These are phyloP conservation scores for Synchiropus splendidus DNA, from an alignment of 2,113 vertebrate species.

Conservation along the genomic window DNA sequence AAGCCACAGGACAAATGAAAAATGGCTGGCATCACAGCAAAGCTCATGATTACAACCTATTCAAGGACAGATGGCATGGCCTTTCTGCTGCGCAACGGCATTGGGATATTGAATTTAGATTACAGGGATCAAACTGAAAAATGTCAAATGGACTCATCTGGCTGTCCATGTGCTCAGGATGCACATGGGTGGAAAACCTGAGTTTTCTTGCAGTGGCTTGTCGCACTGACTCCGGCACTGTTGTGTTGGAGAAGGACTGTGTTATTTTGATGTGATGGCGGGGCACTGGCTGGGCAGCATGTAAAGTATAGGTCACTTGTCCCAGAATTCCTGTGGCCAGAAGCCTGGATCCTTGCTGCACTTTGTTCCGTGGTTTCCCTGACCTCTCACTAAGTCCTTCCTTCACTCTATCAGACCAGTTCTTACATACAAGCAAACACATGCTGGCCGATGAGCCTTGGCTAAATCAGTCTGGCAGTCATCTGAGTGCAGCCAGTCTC, in stretches of 20 bases:
- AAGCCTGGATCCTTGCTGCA: conserved; percentile 47
- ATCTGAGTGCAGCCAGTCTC: too few species aligned
- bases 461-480: too few species aligned
- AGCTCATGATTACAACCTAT: conserved; percentile 60
- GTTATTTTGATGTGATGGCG: conserved; percentile 48
- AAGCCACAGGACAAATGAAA: conserved; percentile 62
- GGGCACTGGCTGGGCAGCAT: conserved; percentile 35
- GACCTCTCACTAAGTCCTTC: conserved; percentile 56
- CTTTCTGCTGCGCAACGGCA: conserved; percentile 20
- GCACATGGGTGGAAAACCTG: neutral
- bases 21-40: conserved; percentile 44
- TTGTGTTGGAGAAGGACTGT: conserved; percentile 33
- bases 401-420: too few species aligned
- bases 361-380: conserved; percentile 59
- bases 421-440: conserved; percentile 10
- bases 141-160: conserved; percentile 23
- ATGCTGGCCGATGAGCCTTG: conserved; percentile 4
- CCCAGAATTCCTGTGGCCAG: conserved; percentile 60
- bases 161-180: conserved; percentile 10
- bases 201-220: too few species aligned
- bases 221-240: too few species aligned
- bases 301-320: conserved; percentile 64
- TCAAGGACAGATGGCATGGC: conserved; percentile 45
- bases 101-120: conserved; percentile 39
- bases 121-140: conserved; percentile 37